Evolutionary conservation across 2,797 vertebrate species (phyloP).

Genomic region (Eremophila alpestris): DNA sequence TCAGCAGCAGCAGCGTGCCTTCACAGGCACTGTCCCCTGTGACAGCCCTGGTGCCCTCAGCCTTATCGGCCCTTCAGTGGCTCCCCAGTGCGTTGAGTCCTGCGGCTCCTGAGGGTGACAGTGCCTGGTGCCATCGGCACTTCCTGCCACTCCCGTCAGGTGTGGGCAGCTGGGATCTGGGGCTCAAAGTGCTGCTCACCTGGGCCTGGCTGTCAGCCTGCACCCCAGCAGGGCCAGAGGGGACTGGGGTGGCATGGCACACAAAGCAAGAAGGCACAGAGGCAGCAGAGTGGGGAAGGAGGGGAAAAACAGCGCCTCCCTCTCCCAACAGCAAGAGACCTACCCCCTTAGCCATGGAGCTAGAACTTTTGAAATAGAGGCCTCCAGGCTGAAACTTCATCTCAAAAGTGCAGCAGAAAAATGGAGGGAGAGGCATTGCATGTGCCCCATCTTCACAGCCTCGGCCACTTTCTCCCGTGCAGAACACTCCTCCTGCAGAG

Average conservation of each 20-base stretch:
- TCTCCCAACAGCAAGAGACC: background rate
- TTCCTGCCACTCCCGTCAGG: background rate
- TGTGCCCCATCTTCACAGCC: background rate
- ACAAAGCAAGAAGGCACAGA: too few relatives aligned
- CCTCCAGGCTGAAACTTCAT: background rate
- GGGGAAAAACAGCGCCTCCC: background rate
- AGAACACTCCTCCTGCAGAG: background rate
- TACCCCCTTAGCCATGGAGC: too few relatives aligned
- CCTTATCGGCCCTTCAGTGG: background rate
- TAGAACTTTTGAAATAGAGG: too few relatives aligned
- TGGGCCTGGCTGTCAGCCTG: background rate
- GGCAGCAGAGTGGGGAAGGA: background rate
- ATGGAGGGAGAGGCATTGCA: background rate
- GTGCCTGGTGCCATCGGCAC: background rate
- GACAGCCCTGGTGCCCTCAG: background rate
- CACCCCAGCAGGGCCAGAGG: background rate
- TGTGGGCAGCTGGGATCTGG: background rate
- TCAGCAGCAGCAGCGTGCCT: background rate
- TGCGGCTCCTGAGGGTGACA: background rate
- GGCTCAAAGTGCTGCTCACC: background rate
- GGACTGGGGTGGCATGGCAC: background rate
- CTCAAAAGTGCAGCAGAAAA: background rate
- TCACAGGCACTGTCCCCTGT: background rate
- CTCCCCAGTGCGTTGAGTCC: background rate
- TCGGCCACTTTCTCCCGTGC: rapidly evolving